phyloP scores from a whole-genome alignment of 2,797 vertebrate genomes.

The Caiman crocodilus region DNA sequence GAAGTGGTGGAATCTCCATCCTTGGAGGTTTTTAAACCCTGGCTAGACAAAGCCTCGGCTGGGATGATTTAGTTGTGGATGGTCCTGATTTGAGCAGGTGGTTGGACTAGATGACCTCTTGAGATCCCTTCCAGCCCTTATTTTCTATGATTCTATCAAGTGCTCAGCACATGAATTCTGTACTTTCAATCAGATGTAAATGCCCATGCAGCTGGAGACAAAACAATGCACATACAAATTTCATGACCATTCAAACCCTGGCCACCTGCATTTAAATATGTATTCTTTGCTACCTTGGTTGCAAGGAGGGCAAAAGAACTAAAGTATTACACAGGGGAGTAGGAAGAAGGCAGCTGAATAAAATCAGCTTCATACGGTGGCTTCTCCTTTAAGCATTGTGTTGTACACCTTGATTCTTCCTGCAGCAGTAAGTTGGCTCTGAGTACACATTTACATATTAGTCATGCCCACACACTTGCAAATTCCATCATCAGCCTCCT shows the following conservation, averaged over 20 bases:
- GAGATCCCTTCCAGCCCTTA: too few species aligned
- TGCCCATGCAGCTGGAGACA: not conserved
- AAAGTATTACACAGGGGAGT: not conserved
- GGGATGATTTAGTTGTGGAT: too few species aligned
- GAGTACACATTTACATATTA: not conserved
- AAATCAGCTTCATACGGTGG: not conserved
- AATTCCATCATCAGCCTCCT: fast-evolving
- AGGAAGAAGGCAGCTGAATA: not conserved
- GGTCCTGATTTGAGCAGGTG: too few species aligned
- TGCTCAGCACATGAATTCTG: too few species aligned
- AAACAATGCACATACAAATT: too few species aligned
- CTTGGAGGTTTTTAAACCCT: too few species aligned
- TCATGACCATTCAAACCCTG: not conserved
- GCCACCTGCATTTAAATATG: not conserved
- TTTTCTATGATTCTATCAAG: not conserved
- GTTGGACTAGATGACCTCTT: too few species aligned
- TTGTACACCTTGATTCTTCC: not conserved
- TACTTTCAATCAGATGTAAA: too few species aligned
- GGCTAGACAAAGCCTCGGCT: too few species aligned
- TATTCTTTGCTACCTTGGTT: not conserved
- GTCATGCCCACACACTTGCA: not conserved
- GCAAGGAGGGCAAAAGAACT: not conserved
- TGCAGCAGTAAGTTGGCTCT: not conserved
- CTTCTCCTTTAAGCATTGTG: fast-evolving
- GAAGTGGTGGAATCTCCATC: too few species aligned